Conservation (phyloP, 2,888 invertebrate species). For the Acrocera orbiculus region DNA sequence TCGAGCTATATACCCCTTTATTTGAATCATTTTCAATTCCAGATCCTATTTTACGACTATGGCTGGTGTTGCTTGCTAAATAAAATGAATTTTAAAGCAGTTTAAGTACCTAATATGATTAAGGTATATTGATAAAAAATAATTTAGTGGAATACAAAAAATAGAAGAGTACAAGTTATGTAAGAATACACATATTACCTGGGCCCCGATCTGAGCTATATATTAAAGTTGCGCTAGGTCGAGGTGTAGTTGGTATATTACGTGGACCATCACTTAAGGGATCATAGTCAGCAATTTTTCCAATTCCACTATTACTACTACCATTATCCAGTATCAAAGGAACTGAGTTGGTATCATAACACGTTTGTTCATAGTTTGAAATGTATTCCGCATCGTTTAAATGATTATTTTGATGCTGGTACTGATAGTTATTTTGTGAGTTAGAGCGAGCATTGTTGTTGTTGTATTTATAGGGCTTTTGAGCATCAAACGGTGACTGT, state of each 20-base stretch:
- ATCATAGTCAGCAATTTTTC: slow-evolving; percentile 67
- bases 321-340: slow-evolving; percentile 10
- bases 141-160: neutral
- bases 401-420: slow-evolving; percentile 8
- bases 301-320: slow-evolving; percentile 33
- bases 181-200: slow-evolving; percentile 31
- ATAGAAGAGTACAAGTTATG: slow-evolving; percentile 3
- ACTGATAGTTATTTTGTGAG: slow-evolving; percentile 8
- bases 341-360: slow-evolving; percentile 14
- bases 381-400: slow-evolving; percentile 3
- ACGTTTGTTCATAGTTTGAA: slow-evolving; percentile 14
- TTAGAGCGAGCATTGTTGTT: slow-evolving; percentile 9
- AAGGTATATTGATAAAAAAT: no score
- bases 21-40: slow-evolving; percentile 90
- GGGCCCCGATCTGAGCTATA: slow-evolving; percentile 61
- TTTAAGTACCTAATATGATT: no score
- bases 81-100: slow-evolving; percentile 6
- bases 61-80: slow-evolving; percentile 30
- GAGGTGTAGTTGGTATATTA: slow-evolving; percentile 50
- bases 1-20: slow-evolving; percentile 67
- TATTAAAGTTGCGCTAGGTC: slow-evolving; percentile 67
- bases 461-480: slow-evolving; percentile 11
- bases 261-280: slow-evolving; percentile 55
- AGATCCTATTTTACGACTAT: slow-evolving; percentile 69
- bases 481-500: slow-evolving; percentile 13